Base-by-base conservation (phyloP, 2,888 invertebrate genomes). In the Limnephilus lunatus region DNA sequence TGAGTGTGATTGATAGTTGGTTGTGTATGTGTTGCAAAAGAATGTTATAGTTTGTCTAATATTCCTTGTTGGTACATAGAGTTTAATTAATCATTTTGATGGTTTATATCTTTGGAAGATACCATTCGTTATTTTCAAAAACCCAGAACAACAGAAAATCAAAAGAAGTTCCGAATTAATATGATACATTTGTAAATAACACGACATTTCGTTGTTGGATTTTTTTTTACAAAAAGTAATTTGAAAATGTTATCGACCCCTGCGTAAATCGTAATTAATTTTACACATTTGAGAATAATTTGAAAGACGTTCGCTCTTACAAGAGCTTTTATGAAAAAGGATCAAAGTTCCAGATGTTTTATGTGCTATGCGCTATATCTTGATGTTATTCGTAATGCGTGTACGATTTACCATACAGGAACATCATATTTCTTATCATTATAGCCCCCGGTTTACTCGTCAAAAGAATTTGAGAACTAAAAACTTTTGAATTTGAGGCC, bases 281-380 rank as follows among this genome's bases (percentile, higher is more conserved):
- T 92, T 93, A 92, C 93, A 93, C 93, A 93, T 93, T 93, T 93
- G 93, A 92, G 93, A 92, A 92, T 90, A 90, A 88, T 90, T 82
- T 48, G 82, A 90, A 90, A 48, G 30, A 90, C 15, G 90, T 82
- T 82, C 82, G 90, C 39, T 81, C n/a, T 44, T 68, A 53, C 53
- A 88, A 44, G 44, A n/a, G 39, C 39, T 86, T 86, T 83, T 44
- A 15, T 44, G 86, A 48, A 86, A 86, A 86, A 48, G 86, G 68
- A 30, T 44, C 44, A 86, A 44, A 44, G 53, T 30, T 88, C 88
- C 88, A 88, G 88, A 88, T 88, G 88, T 88, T 88, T 68, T 68
- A 68, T 68, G 68, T 68, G 68, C 68, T 68, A 85, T 25, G 68
- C 68, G 68, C 68, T 68, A n/a, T 68, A 25, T 68, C 68, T 68